Percentiles rank a stretch among this genome's conserved stretches.
Conservation (phyloP, 2,888 invertebrate species). For the Andrena praecox region DNA sequence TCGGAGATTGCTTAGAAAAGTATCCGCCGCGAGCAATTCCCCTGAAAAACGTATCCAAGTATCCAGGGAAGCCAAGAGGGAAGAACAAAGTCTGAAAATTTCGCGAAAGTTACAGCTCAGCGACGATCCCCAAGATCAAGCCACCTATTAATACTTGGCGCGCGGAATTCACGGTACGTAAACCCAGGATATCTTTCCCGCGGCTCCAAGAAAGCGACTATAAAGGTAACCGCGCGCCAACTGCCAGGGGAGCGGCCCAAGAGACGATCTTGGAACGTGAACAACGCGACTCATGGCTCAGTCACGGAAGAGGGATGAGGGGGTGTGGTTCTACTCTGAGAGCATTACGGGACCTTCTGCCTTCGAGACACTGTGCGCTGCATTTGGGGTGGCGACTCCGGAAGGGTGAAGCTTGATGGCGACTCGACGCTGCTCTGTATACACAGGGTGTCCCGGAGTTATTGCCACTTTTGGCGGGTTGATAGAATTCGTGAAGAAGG, state of each 20-base stretch:
- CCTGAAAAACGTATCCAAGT: background rate
- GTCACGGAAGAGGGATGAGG: conserved; percentile 56
- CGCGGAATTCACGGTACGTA: conserved; percentile 46
- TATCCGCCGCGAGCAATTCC: background rate
- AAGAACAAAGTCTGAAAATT: conserved; percentile 2
- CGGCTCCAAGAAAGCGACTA: conserved; percentile 31
- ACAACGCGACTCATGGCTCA: conserved; percentile 43
- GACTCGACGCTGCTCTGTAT: conserved; percentile 3
- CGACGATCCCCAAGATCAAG: conserved; percentile 17
- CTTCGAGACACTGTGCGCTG: conserved; percentile 65
- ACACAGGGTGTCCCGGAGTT: background rate
- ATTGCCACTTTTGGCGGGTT: background rate
- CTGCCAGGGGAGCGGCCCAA: conserved; percentile 28
- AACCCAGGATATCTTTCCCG: conserved; percentile 37
- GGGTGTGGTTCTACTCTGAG: conserved; percentile 62
- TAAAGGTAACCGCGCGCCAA: conserved; percentile 46
- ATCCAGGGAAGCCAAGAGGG: background rate
- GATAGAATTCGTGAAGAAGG: too few relatives aligned
- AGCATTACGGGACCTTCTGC: conserved; percentile 64
- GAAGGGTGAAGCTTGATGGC: conserved; percentile 32
- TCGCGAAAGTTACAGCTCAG: conserved; percentile 18
- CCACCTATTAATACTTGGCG: conserved; percentile 41
- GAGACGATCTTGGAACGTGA: conserved; percentile 54
- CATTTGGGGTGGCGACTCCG: conserved; percentile 54
- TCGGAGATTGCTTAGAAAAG: background rate